phyloP scores from a whole-genome alignment of 92 coral and sea anemone genomes.

The Virgularia gustaviana region DNA sequence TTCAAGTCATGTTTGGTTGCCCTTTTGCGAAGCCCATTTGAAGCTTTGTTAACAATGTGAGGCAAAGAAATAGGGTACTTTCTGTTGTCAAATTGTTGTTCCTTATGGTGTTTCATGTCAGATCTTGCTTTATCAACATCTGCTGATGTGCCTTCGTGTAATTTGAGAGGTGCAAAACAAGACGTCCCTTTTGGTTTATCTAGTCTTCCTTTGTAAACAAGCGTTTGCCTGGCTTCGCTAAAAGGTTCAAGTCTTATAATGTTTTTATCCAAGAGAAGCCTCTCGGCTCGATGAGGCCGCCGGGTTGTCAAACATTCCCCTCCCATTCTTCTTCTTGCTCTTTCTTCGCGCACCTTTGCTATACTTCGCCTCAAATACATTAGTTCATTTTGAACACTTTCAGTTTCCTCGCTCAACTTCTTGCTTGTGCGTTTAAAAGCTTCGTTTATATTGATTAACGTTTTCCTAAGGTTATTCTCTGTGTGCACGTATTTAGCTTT shows the following conservation, averaged over 20 bases:
- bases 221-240: not conserved
- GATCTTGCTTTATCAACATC: not conserved
- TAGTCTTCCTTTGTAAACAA: constrained; percentile 7
- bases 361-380: constrained; percentile 15
- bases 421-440: constrained; percentile 30
- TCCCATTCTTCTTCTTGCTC: constrained; percentile 5
- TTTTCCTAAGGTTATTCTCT: constrained; percentile 23
- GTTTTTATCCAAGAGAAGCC: constrained; percentile 13
- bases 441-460: constrained; percentile 11
- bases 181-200: not conserved
- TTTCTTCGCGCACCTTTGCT: constrained; percentile 9
- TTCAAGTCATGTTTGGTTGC: too few relatives aligned
- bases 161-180: constrained; percentile 18
- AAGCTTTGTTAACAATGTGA: too few relatives aligned
- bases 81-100: too few relatives aligned
- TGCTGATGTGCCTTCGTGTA: not conserved
- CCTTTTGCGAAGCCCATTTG: too few relatives aligned
- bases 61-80: too few relatives aligned
- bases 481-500: constrained; percentile 39
- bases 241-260: constrained; percentile 3
- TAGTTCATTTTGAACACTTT: constrained; percentile 10
- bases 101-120: too few relatives aligned
- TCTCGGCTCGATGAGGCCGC: constrained; percentile 23
- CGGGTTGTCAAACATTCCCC: not conserved
- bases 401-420: constrained; percentile 22